Evolutionary conservation across 1,140 invertebrate genomes (phyloP), one percentile per base, ranked within the genome.

Genomic region (Drosophila parabipectinata): DNA sequence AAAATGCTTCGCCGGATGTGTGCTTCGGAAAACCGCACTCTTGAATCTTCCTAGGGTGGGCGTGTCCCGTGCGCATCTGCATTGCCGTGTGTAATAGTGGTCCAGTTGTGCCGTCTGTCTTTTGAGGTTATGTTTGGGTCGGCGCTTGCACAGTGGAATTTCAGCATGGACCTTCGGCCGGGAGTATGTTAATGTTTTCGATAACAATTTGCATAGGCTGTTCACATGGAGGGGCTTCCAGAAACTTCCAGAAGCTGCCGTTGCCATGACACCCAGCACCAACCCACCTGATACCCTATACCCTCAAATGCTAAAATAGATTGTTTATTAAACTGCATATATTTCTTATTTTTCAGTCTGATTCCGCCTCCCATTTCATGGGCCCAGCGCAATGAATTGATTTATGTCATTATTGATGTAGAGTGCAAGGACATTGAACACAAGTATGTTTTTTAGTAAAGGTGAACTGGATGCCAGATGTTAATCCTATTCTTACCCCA

Each of bases 331-430:
- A 66, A 51, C 34, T 62, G 18, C 12, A 24, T 61, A 12, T 57
- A 37, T 14, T 2, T 60, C 52, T 8, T 14, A 21, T 77, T 24
- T 77, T 90, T 47, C 73, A 91, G 90, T 61, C 94, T 93, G 77
- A 92, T 94, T 79, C 96, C 96, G 69, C 97, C 98, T 37, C 95
- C 96, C 48, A 95, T 98, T 41, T 95, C 96, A 87, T 99, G 98
- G 98, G 98, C 98, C 15, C 98, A 99, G 92, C 94, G 96, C 88
- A 95, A 94, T 83, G 94, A 95, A 77, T 92, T 95, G 76, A 92
- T 99, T 41, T 98, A 95, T 92, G 92, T 99, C 53, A 98, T 97
- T 48, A 95, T 99, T 83, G 96, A 96, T 91, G 92, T 99, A 73
- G 97, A 98, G 94, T 97, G 96, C 92, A 96, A 96, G 93, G 94